These are phyloP conservation scores for Mormyrus iriodes DNA, from an alignment of 2,113 vertebrate genomes.

Conservation along the genomic window DNA sequence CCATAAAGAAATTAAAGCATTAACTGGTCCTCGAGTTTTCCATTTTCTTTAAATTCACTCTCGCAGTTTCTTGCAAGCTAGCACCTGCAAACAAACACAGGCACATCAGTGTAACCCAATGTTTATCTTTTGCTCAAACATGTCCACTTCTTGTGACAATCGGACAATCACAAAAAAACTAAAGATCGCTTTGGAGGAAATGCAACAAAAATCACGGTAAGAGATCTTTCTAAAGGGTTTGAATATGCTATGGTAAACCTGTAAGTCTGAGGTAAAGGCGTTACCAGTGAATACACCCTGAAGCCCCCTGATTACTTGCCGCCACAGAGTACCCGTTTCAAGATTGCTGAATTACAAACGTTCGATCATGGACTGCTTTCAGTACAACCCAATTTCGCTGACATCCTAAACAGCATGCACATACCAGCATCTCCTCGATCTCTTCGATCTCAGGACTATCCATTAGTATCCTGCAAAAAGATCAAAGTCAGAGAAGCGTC, in stretches of 20 bases:
- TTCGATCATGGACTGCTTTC: not conserved
- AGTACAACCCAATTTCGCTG: not conserved
- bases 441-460: constrained; percentile 19
- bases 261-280: too few species aligned
- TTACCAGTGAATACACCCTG: too few species aligned
- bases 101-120: not conserved
- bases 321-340: not conserved
- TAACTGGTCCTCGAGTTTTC: not conserved
- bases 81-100: not conserved
- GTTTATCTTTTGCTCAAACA: not conserved
- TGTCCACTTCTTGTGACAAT: not conserved
- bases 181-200: not conserved
- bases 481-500: not conserved
- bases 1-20: not conserved
- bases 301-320: too few species aligned
- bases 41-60: not conserved
- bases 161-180: not conserved
- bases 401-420: not conserved
- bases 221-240: not conserved
- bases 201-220: not conserved
- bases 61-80: not conserved
- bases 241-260: not conserved
- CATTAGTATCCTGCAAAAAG: constrained; percentile 17
- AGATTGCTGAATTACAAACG: not conserved
- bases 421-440: constrained; percentile 22